phyloP scores from a whole-genome alignment of 64 coral and sea anemone genomes.

The Stichodactyla mertensii region DNA sequence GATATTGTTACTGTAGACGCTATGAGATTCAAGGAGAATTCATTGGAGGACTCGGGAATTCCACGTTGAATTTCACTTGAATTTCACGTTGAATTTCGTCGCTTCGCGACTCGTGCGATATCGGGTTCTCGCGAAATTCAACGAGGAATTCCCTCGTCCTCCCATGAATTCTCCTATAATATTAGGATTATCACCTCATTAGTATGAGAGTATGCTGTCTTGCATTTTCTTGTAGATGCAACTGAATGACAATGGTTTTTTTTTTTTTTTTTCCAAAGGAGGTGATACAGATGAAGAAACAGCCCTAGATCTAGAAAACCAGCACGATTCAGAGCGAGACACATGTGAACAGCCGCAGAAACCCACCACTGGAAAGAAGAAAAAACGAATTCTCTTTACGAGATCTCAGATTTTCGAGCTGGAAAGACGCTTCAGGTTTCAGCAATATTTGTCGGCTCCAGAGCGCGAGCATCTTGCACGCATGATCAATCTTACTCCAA shows the following conservation, averaged over 20 bases:
- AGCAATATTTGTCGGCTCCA: slow-evolving; percentile 66
- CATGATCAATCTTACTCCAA: slow-evolving; percentile 68
- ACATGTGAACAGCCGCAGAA: background rate
- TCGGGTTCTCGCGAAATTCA: too few relatives aligned
- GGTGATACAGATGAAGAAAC: slow-evolving; percentile 3
- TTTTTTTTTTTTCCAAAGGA: background rate
- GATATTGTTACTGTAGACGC: too few relatives aligned
- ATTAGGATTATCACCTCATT: too few relatives aligned
- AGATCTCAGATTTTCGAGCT: slow-evolving; percentile 77
- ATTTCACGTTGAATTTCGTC: too few relatives aligned
- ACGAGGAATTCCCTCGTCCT: too few relatives aligned
- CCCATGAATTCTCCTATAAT: too few relatives aligned
- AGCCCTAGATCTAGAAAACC: slow-evolving; percentile 3
- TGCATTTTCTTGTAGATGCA: too few relatives aligned
- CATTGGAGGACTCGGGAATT: too few relatives aligned
- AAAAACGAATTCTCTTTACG: slow-evolving; percentile 61
- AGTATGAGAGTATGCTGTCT: too few relatives aligned
- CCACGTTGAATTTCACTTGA: too few relatives aligned
- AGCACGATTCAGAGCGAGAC: background rate
- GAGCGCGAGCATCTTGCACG: slow-evolving; percentile 70
- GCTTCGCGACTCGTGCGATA: too few relatives aligned
- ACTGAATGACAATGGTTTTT: background rate
- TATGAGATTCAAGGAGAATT: too few relatives aligned
- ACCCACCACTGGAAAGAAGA: slow-evolving; percentile 23
- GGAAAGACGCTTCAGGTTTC: slow-evolving; percentile 64